phyloP scores from a whole-genome alignment of 2,113 vertebrate genomes.

The Dasypus novemcinctus region DNA sequence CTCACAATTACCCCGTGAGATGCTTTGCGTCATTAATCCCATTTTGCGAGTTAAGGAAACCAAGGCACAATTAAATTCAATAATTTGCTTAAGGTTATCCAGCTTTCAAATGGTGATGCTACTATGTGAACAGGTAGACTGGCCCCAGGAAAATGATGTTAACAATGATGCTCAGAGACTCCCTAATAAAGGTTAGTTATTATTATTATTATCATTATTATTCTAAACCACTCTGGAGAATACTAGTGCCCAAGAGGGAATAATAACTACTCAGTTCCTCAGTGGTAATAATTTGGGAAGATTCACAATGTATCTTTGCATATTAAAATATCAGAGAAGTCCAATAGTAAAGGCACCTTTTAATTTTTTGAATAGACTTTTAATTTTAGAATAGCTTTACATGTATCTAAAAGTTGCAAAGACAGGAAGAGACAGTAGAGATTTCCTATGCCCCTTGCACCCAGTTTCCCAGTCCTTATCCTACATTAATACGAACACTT shows the following conservation, averaged over 20 bases:
- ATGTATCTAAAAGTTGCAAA: not conserved
- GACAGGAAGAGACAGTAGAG: not conserved
- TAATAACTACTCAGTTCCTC: conserved; percentile 13
- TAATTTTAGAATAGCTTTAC: not conserved
- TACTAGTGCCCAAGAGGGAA: not conserved
- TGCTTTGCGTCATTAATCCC: not conserved
- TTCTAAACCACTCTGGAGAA: not conserved
- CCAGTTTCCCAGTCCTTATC: not conserved
- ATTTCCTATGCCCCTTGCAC: not conserved
- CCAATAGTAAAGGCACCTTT: not conserved
- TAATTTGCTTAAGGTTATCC: not conserved
- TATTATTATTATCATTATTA: not conserved
- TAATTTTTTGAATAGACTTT: conserved; percentile 2
- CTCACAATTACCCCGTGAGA: not conserved
- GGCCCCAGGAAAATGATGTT: not conserved
- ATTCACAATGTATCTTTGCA: not conserved
- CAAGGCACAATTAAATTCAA: not conserved
- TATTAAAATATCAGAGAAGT: conserved; percentile 15
- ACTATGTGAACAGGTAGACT: not conserved
- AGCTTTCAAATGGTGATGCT: not conserved
- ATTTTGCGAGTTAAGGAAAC: conserved; percentile 20
- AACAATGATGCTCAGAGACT: not conserved
- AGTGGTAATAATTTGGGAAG: conserved; percentile 18
- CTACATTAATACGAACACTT: not conserved
- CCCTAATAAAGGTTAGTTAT: not conserved